A percentile compares a stretch with the other conserved stretches of the same genome.
Evolutionary conservation across 2,113 vertebrate species (phyloP).

Genomic region (Cynocephalus volans): DNA sequence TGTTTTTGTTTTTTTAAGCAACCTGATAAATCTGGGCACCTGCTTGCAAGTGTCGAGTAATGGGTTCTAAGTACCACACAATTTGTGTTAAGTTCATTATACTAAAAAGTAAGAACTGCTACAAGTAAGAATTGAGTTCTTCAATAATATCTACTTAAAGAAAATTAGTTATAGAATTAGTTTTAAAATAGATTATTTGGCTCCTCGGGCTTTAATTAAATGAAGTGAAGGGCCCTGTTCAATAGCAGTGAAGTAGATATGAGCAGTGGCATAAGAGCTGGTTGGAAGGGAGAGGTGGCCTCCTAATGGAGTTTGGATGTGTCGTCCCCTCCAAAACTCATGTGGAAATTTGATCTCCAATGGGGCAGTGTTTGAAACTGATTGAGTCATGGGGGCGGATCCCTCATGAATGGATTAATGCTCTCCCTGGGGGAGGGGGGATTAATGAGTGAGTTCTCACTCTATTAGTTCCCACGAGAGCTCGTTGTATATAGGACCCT

Average conservation of each 20-base stretch:
- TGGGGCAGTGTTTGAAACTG: too few species aligned
- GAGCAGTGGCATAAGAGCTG: not conserved
- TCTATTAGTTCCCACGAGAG: too few species aligned
- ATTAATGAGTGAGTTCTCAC: too few species aligned
- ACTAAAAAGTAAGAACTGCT: conserved; percentile 70
- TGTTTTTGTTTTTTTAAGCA: not conserved
- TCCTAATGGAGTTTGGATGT: not conserved
- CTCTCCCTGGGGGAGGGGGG: too few species aligned
- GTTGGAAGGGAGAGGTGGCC: not conserved
- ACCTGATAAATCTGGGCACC: not conserved
- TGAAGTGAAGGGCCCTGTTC: conserved; percentile 58
- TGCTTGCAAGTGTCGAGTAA: conserved; percentile 35
- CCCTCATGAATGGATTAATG: too few species aligned
- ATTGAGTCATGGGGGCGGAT: too few species aligned
- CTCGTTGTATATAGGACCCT: too few species aligned
- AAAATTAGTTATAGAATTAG: conserved; percentile 83
- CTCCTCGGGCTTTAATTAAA: conserved; percentile 84
- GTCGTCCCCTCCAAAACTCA: too few species aligned
- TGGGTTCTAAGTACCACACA: not conserved
- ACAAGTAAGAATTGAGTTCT: conserved; percentile 69
- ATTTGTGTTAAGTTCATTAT: conserved; percentile 65
- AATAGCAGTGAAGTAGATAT: conserved; percentile 65
- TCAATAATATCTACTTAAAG: conserved; percentile 81
- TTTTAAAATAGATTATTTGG: conserved; percentile 84
- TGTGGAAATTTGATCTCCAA: too few species aligned